Conservation (phyloP, 2,888 invertebrate species). For the Chelonus formosanus region DNA sequence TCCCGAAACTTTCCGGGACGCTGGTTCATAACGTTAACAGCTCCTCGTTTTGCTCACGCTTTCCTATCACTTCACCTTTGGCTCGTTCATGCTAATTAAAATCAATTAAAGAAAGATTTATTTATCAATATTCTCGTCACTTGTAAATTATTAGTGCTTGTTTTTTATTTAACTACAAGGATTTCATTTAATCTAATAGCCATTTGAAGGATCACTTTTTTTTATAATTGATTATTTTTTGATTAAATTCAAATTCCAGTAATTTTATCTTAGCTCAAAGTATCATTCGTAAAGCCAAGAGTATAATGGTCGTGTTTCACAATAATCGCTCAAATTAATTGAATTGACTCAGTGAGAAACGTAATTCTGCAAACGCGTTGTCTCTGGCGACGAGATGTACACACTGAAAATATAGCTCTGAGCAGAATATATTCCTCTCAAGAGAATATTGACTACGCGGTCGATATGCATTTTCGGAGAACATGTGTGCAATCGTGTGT, state of each 20-base stretch:
- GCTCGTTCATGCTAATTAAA: conserved; percentile 41
- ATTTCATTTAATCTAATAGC: no score
- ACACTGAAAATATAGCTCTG: conserved; percentile 1
- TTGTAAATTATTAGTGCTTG: conserved; percentile 13
- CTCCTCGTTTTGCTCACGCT: conserved; percentile 32
- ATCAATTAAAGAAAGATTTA: conserved; percentile 43
- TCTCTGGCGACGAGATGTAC: background rate
- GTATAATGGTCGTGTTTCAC: no score
- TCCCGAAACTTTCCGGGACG: conserved; percentile 35
- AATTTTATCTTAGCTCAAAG: no score
- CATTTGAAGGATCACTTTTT: background rate
- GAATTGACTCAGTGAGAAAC: no score
- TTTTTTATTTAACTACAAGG: background rate
- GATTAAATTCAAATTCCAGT: no score
- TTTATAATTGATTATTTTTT: background rate
- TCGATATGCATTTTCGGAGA: background rate
- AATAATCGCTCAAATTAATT: no score
- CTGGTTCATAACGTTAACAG: conserved; percentile 44
- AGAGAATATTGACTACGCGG: conserved; percentile 11
- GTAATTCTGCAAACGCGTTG: background rate
- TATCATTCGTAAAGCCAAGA: no score
- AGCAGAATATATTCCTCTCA: conserved; percentile 15
- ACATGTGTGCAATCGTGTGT: conserved; percentile 15
- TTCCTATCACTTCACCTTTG: conserved; percentile 29
- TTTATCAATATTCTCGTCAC: conserved; percentile 39